Conservation (phyloP, 2,888 invertebrate species). For the Plutella xylostella region DNA sequence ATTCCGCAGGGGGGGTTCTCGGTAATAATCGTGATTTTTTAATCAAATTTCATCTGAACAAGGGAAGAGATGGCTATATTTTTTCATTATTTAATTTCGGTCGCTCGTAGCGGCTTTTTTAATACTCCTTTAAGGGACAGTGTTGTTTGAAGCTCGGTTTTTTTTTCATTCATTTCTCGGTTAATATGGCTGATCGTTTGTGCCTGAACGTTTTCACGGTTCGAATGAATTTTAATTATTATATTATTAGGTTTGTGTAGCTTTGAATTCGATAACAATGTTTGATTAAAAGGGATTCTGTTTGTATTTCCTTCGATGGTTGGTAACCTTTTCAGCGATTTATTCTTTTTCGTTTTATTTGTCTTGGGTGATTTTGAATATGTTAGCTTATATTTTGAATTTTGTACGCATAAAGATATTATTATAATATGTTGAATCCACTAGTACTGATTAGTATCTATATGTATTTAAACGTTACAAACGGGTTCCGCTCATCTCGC, state of each 20-base stretch:
- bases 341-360: too few species aligned
- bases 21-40: constrained; percentile 72
- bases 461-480: too few species aligned
- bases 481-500: too few species aligned
- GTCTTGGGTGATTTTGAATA: too few species aligned
- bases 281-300: neutral
- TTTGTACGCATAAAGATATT: too few species aligned
- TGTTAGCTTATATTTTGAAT: too few species aligned
- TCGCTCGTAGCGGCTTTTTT: constrained; percentile 31
- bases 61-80: constrained; percentile 67
- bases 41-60: constrained; percentile 71
- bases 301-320: neutral
- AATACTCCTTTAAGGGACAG: constrained; percentile 59
- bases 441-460: too few species aligned
- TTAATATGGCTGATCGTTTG: constrained; percentile 45
- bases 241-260: constrained; percentile 4
- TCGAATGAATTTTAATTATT: constrained; percentile 5
- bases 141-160: constrained; percentile 36
- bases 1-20: constrained; percentile 45
- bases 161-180: constrained; percentile 16
- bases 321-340: too few species aligned
- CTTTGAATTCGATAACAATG: neutral
- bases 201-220: constrained; percentile 15
- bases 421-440: too few species aligned
- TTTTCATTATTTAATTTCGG: constrained; percentile 70